Evolutionary conservation across 2,113 vertebrate species (phyloP).

Genomic region (Cacatua alba): DNA sequence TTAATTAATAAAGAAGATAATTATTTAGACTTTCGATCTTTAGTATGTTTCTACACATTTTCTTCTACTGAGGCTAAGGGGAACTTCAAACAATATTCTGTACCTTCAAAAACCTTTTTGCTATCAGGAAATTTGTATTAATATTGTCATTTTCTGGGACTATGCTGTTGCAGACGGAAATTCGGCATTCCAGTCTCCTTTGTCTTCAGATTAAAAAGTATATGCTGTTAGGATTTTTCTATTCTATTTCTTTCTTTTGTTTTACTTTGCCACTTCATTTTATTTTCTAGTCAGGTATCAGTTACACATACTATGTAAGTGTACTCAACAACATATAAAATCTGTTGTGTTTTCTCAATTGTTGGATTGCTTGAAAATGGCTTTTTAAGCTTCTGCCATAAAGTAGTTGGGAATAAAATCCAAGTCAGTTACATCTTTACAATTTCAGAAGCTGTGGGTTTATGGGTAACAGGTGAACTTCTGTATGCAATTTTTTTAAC

Average conservation of each 20-base stretch:
- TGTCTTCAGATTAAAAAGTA: background rate
- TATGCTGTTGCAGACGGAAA: background rate
- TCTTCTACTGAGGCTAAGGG: background rate
- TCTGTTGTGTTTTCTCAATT: background rate
- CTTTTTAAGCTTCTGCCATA: background rate
- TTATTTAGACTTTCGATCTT: constrained; percentile 1
- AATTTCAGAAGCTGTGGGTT: background rate
- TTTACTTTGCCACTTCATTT: background rate
- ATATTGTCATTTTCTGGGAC: background rate
- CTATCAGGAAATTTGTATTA: background rate
- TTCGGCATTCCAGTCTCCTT: background rate
- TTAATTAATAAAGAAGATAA: background rate
- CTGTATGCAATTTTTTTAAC: background rate
- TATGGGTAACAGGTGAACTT: background rate
- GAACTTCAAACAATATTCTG: background rate
- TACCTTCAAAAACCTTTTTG: background rate
- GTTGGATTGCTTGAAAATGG: background rate
- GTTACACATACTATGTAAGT: background rate
- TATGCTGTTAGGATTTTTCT: background rate
- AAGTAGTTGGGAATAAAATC: constrained; percentile 48
- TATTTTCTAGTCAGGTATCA: background rate
- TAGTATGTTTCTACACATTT: background rate
- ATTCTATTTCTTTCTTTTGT: background rate
- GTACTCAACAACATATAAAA: background rate
- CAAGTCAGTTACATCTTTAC: background rate